phyloP scores from a whole-genome alignment of 2,888 invertebrate genomes.

The Pollenia labialis region DNA sequence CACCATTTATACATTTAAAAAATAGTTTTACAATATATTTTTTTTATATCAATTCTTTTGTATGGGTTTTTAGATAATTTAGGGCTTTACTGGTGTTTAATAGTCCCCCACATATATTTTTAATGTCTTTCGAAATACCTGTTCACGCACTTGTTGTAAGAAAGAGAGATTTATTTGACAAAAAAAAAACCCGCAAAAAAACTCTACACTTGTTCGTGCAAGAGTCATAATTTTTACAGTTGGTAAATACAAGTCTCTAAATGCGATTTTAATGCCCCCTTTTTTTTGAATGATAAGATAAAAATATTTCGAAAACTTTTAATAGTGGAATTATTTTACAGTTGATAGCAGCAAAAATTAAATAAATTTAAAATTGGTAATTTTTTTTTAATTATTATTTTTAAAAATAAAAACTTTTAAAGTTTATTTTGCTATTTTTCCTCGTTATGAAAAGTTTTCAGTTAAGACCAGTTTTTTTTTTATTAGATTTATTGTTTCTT shows the following conservation, averaged over 20 bases:
- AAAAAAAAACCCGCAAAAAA: slow-evolving; percentile 13
- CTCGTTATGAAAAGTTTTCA: too few relatives aligned
- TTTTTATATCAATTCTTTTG: not conserved
- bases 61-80: not conserved
- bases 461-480: too few relatives aligned
- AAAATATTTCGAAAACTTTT: slow-evolving; percentile 31
- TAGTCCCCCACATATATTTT: not conserved
- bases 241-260: slow-evolving; percentile 22
- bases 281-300: slow-evolving; percentile 55
- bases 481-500: too few relatives aligned
- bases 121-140: slow-evolving; percentile 7
- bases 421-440: too few relatives aligned
- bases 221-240: slow-evolving; percentile 11
- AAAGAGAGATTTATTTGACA: not conserved
- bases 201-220: slow-evolving; percentile 6
- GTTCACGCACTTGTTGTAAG: slow-evolving; percentile 24
- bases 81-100: slow-evolving; percentile 19
- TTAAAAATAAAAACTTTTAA: too few relatives aligned
- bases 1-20: not conserved
- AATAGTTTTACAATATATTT: slow-evolving; percentile 39
- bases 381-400: not conserved
- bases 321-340: not conserved
- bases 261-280: slow-evolving; percentile 60
- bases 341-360: not conserved
- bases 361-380: slow-evolving; percentile 3